Evolutionary conservation across 1,140 invertebrate species (phyloP).

Genomic region (Potamilus streckersoni): DNA sequence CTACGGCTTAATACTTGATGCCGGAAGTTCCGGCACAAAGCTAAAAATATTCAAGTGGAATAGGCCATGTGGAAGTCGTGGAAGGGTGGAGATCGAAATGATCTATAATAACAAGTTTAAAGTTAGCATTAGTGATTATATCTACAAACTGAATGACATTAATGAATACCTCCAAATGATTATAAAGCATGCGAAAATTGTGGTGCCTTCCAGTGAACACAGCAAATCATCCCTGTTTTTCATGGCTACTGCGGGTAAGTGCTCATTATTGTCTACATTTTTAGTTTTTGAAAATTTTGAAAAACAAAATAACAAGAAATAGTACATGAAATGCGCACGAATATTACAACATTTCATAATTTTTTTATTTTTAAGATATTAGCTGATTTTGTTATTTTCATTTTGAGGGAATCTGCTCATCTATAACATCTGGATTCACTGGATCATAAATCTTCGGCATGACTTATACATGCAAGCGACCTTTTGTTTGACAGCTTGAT

Average conservation of each 20-base stretch:
- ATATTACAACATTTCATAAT: too few species aligned
- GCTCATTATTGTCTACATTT: too few species aligned
- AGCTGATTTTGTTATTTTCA: too few species aligned
- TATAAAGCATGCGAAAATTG: conserved; percentile 44
- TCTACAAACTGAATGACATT: conserved; percentile 29
- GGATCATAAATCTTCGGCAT: too few species aligned
- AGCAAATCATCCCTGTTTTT: conserved; percentile 65
- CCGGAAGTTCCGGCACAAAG: conserved; percentile 58
- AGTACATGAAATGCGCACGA: too few species aligned
- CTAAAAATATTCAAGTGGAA: conserved; percentile 50
- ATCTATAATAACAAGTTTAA: conserved; percentile 34
- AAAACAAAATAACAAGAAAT: too few species aligned
- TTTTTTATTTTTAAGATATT: too few species aligned
- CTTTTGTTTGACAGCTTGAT: too few species aligned
- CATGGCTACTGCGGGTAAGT: conserved; percentile 70
- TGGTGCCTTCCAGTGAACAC: conserved; percentile 54
- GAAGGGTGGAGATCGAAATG: conserved; percentile 29
- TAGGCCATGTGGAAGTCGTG: neutral
- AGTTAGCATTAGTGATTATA: conserved; percentile 45
- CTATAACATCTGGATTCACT: too few species aligned
- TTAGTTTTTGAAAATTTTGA: too few species aligned
- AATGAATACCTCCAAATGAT: conserved; percentile 37
- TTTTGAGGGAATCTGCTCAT: too few species aligned
- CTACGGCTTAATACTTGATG: conserved; percentile 56
- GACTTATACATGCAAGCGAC: too few species aligned